Evolutionary conservation across 1,140 invertebrate species (phyloP).

Genomic region (Drosophila jambulina): DNA sequence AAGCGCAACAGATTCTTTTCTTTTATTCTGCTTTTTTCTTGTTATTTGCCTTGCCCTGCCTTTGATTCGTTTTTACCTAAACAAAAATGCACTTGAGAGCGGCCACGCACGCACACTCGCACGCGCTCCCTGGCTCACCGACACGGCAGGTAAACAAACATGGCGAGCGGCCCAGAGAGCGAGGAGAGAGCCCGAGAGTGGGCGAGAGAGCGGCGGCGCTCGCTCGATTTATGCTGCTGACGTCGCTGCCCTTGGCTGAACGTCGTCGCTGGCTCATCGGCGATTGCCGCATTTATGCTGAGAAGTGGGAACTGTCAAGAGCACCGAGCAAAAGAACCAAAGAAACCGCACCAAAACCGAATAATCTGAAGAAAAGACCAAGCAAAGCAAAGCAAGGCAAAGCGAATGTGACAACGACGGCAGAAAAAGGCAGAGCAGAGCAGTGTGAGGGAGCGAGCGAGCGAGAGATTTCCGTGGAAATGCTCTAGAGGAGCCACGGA

Average conservation of each 20-base stretch:
- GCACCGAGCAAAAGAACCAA: constrained; percentile 32
- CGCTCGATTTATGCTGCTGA: constrained; percentile 70
- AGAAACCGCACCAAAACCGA: constrained; percentile 28
- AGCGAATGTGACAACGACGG: constrained; percentile 79
- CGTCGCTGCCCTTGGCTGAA: constrained; percentile 60
- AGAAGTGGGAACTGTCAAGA: constrained; percentile 75
- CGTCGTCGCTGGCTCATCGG: constrained; percentile 46
- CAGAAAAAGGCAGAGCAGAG: constrained; percentile 76
- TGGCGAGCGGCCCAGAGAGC: constrained; percentile 42
- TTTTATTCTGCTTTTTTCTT: constrained; percentile 69
- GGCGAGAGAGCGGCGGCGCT: constrained; percentile 32
- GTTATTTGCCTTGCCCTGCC: constrained; percentile 78
- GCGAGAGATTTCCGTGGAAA: constrained; percentile 43
- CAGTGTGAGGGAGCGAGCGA: constrained; percentile 64
- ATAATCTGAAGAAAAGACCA: constrained; percentile 52
- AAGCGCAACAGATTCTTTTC: constrained; percentile 79
- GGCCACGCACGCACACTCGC: constrained; percentile 29
- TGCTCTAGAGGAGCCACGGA: constrained; percentile 41
- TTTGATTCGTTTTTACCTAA: constrained; percentile 82
- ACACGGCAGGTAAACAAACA: constrained; percentile 79
- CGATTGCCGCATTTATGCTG: constrained; percentile 72
- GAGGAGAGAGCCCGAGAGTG: constrained; percentile 23
- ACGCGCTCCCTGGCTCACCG: constrained; percentile 19
- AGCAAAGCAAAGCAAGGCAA: constrained; percentile 74
- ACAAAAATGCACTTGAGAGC: constrained; percentile 81